A percentile compares a stretch with the other conserved stretches of the same genome.
Conservation (phyloP, 2,113 vertebrate species). For the Ophthalmolycus amberensis region DNA sequence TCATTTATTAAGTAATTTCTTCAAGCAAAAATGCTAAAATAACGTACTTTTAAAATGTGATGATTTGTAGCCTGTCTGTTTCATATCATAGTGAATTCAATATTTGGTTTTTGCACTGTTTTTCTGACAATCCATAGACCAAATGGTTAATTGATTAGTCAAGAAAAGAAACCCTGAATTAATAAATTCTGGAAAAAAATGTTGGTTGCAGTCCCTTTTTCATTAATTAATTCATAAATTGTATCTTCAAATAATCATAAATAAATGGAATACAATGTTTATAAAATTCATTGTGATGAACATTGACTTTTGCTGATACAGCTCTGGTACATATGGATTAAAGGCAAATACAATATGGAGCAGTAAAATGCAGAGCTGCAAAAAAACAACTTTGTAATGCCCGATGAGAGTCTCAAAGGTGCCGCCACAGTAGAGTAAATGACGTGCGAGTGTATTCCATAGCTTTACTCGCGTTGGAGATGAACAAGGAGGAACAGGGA, state of each 20-base stretch:
- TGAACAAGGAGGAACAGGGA: not conserved
- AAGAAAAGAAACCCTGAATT: no score
- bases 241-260: not conserved
- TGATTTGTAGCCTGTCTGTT: not conserved
- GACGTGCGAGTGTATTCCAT: constrained; percentile 49
- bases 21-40: not conserved
- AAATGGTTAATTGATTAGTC: not conserved
- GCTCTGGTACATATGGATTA: constrained; percentile 31
- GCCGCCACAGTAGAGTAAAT: constrained; percentile 51
- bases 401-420: constrained; percentile 54
- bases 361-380: constrained; percentile 59
- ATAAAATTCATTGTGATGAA: constrained; percentile 3
- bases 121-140: not conserved
- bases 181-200: no score
- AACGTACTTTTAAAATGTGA: not conserved
- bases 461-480: constrained; percentile 39
- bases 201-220: not conserved
- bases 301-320: constrained; percentile 37
- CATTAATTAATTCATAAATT: not conserved
- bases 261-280: not conserved
- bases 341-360: constrained; percentile 34
- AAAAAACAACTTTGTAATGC: constrained; percentile 50
- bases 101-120: not conserved
- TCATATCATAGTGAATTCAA: not conserved
- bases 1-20: not conserved